Base-by-base conservation (phyloP, 2,113 vertebrate species). In the Megaceryle maxima region DNA sequence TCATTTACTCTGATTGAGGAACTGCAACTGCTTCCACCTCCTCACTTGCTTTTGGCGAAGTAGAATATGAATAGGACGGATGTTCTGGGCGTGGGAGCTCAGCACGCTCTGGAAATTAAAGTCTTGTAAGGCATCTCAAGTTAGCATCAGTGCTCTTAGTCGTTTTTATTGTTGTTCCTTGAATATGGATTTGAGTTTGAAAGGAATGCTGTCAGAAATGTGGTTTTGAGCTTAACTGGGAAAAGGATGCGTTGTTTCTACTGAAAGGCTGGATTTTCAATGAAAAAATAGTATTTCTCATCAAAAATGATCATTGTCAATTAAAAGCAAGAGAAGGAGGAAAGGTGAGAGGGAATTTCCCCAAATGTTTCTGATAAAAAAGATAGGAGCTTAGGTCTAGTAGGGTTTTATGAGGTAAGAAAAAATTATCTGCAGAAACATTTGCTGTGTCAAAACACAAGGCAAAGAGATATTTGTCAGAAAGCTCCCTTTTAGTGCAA, bases 91-190 rank as follows among this genome's bases (percentile, higher is more conserved):
- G 29, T 29, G 15, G 29, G 43, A 82, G 37, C 8, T 82, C 11
- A 43, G 18, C 8, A 7, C 14, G 24, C n/a, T 87, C 53, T 87
- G 63, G 66, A 83, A 73, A 66, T n/a, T 6, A 35, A 72, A 18
- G 5, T 35, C 10, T 78, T 81, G 20, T 29, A 56, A 3, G 5
- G n/a, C 6, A 29, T 33, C 44, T 80, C 15, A 21, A 85, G 26
- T 68, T 39, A 43, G 14, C 20, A 8, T 9, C 0, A 0, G 72
- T 88, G 46, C 5, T 26, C 11, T 51, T 19, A 2, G 4, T 51
- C 0, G 0, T 48, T 94, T 62, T 64, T 33, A 5, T 37, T 39
- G 11, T 33, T 74, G 12, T 57, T 63, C 17, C 26, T 17, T 28
- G 43, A 25, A 31, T 29, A 50, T 2, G 5, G 35, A 19, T 87